Evolutionary conservation across 2,797 vertebrate genomes (phyloP), one percentile per base, ranked within the genome.

Genomic region (Astyanax mexicanus): DNA sequence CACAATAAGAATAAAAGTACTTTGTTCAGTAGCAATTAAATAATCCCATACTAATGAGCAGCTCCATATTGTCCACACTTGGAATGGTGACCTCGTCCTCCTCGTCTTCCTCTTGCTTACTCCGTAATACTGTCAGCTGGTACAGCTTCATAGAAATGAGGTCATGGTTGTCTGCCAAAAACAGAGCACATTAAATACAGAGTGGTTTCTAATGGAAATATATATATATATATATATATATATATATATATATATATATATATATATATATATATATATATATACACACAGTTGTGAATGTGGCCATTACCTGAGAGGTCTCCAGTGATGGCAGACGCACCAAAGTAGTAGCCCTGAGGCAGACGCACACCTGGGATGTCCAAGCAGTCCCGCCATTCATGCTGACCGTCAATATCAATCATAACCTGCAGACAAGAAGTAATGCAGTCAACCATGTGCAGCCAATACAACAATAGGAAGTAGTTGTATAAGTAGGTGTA

Each of bases 331-430:
- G 98, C 95, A 0, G 96, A 92, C 0, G 94, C 94, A 4, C 98
- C 97, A 2, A 99, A 98, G 84, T 95, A 98, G 89, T 94, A 98
- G 0, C 96, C 97, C 0, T 88, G 87, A 0, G 97, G 98, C 74
- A 99, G 86, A 9, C 83, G 91, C 32, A 99, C 97, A 0, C 96
- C 96, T 0, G 96, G 95, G 38, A 99, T 87, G 38, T 99, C 97
- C n/a, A 99, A 87, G 77, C 98, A 99, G 80, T 99, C 97, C 75
- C 93, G 92, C 97, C 97, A 99, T 86, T 99, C 97, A 0, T 98
- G 96, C 68, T 97, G 96, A 1, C 96, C 96, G 0, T 98, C 95
- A 0, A 98, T 96, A 76, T 99, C 96, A 0, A 99, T 93, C 95
- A 98, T 95, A 55, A 99, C 87, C 97, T 98, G 85, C 45, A 35